Percentiles rank a stretch among this genome's conserved stretches.
phyloP scores from a whole-genome alignment of 2,113 vertebrate genomes.

The Misgurnus mizolepis region DNA sequence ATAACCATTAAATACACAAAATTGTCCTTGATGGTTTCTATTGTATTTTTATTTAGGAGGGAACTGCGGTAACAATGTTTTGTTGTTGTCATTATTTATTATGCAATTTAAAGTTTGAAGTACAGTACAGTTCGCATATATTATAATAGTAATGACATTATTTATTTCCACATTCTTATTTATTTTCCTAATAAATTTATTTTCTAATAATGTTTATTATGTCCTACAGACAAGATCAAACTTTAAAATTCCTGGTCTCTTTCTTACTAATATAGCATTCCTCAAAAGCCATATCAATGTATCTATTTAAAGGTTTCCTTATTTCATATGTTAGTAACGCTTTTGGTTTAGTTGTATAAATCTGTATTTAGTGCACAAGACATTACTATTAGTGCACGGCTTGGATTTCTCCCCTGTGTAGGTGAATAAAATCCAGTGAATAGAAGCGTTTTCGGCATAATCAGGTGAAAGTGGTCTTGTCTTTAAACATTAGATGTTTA shows the following conservation, averaged over 20 bases:
- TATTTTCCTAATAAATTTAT: no score
- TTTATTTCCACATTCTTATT: no score
- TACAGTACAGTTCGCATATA: no score
- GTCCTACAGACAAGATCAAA: no score
- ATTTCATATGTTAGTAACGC: slow-evolving; percentile 2
- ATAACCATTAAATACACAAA: no score
- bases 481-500: slow-evolving; percentile 27
- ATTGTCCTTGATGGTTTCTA: no score
- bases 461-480: slow-evolving; percentile 11
- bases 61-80: no score
- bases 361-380: neutral
- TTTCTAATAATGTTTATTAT: no score
- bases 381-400: neutral
- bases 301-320: slow-evolving; percentile 12
- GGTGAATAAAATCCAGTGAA: neutral
- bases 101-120: no score
- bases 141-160: no score
- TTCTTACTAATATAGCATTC: slow-evolving; percentile 17
- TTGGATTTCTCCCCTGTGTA: slow-evolving; percentile 17
- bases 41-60: no score
- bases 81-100: no score
- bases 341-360: neutral
- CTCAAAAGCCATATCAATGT: neutral
- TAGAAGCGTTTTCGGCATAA: slow-evolving; percentile 1
- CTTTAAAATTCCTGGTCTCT: slow-evolving; percentile 16